These are phyloP conservation scores for Dasysyrphus tricinctus DNA, from an alignment of 2,888 invertebrate genomes.

Conservation along the genomic window DNA sequence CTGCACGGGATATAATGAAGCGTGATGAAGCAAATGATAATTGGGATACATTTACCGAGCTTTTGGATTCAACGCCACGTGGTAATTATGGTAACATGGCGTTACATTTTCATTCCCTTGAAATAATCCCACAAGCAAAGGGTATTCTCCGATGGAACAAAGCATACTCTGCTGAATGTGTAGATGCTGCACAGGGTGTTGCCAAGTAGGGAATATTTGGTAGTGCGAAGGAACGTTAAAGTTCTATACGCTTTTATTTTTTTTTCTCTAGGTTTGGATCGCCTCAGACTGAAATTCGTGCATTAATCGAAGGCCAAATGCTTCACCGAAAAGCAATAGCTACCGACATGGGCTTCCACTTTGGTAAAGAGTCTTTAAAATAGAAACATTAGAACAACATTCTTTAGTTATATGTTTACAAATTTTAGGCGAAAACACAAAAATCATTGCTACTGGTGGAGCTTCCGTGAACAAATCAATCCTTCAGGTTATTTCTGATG, in stretches of 20 bases:
- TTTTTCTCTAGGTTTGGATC: conserved; percentile 79
- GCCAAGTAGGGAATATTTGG: conserved; percentile 78
- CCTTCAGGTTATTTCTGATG: conserved; percentile 95
- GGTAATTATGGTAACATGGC: conserved; percentile 96
- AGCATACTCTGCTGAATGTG: conserved; percentile 82
- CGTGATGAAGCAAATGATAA: conserved; percentile 89
- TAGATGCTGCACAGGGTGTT: conserved; percentile 80
- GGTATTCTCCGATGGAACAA: conserved; percentile 89
- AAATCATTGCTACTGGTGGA: conserved; percentile 96
- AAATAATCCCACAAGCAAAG: conserved; percentile 87
- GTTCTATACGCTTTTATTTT: neutral
- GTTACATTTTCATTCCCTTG: conserved; percentile 84
- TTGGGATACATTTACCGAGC: conserved; percentile 93
- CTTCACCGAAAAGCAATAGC: conserved; percentile 92
- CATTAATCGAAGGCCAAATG: conserved; percentile 96
- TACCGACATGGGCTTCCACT: conserved; percentile 90
- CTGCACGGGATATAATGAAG: conserved; percentile 92
- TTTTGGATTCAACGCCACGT: conserved; percentile 91
- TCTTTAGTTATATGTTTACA: neutral
- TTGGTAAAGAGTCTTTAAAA: conserved; percentile 84
- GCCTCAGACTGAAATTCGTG: conserved; percentile 92
- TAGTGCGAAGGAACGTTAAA: neutral
- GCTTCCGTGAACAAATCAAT: conserved; percentile 94
- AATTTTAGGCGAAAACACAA: conserved; percentile 84
- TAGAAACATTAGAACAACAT: neutral